Evolutionary conservation across 1,140 invertebrate species (phyloP).

Genomic region (Scaptomyza graminum): DNA sequence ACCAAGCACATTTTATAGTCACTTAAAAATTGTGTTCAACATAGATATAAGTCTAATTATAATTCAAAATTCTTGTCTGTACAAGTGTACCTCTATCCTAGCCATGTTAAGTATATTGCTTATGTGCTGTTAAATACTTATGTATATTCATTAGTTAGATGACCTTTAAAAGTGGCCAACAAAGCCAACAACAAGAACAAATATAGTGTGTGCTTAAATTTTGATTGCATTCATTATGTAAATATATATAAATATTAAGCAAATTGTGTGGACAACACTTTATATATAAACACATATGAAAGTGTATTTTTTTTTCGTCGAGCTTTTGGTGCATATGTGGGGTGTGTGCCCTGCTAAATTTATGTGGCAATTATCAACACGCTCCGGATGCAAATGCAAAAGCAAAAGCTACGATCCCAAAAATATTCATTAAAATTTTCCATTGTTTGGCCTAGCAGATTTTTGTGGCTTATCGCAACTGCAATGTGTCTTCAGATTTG

Average conservation of each 20-base stretch:
- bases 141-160: constrained; percentile 39
- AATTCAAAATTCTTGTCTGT: not conserved
- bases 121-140: constrained; percentile 60
- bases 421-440: constrained; percentile 77
- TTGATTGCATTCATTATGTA: constrained; percentile 74
- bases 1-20: no score
- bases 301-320: constrained; percentile 4
- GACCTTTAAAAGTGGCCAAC: constrained; percentile 53
- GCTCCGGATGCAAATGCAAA: constrained; percentile 52
- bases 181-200: not conserved
- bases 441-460: constrained; percentile 70
- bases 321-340: constrained; percentile 1
- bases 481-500: constrained; percentile 74
- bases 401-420: constrained; percentile 53
- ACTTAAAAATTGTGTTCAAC: not conserved
- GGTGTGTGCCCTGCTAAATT: constrained; percentile 53
- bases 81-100: constrained; percentile 17
- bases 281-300: constrained; percentile 39
- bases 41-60: constrained; percentile 20
- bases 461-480: constrained; percentile 75
- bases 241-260: constrained; percentile 65
- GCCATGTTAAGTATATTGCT: not conserved
- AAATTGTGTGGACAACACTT: constrained; percentile 61
- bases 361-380: constrained; percentile 80
- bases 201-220: constrained; percentile 40